Evolutionary conservation across 2,888 invertebrate species (phyloP).

Genomic region (Sclerodermus sp.): DNA sequence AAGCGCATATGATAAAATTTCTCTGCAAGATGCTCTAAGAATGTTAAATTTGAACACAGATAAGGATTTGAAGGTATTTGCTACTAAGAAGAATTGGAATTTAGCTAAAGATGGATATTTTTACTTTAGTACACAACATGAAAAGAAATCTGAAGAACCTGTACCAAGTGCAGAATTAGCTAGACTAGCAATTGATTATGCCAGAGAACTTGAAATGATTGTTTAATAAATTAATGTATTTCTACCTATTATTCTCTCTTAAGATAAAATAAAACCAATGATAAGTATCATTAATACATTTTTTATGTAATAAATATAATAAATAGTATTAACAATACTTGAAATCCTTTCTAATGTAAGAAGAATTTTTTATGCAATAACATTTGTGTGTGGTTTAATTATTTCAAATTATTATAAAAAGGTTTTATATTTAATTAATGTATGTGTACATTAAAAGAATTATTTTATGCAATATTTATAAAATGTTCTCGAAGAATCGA

Average conservation of each 20-base stretch:
- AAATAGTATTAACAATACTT: too few species aligned
- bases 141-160: slow-evolving; percentile 73
- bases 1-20: slow-evolving; percentile 91
- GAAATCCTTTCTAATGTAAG: too few species aligned
- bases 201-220: slow-evolving; percentile 98
- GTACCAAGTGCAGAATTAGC: slow-evolving; percentile 91
- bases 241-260: slow-evolving; percentile 14
- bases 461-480: too few species aligned
- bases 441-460: too few species aligned
- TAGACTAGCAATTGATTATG: slow-evolving; percentile 94
- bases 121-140: slow-evolving; percentile 75
- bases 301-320: too few species aligned
- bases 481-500: too few species aligned
- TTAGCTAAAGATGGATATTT: slow-evolving; percentile 77
- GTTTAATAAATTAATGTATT: slow-evolving; percentile 65
- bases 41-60: slow-evolving; percentile 83
- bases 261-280: slow-evolving; percentile 25
- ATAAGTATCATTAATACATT: background rate
- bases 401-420: too few species aligned
- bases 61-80: slow-evolving; percentile 79
- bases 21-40: slow-evolving; percentile 82
- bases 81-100: slow-evolving; percentile 83
- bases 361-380: too few species aligned
- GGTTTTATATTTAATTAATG: too few species aligned
- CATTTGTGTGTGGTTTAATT: too few species aligned